These are phyloP conservation scores for Diplolepis rosae DNA, from an alignment of 2,888 invertebrate species.

Conservation along the genomic window DNA sequence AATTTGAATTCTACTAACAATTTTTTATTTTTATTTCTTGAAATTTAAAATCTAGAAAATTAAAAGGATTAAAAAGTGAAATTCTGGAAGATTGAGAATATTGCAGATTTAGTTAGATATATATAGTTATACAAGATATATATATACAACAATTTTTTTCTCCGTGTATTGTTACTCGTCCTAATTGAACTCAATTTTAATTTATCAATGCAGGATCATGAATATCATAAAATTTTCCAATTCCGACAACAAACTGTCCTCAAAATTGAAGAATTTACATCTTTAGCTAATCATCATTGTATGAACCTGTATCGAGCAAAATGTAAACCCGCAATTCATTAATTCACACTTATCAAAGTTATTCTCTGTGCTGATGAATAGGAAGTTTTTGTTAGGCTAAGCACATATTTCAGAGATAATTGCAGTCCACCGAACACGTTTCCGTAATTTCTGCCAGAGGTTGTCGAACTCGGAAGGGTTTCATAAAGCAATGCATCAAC, in stretches of 20 bases:
- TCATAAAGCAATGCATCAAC: neutral
- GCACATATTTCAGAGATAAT: slow-evolving; percentile 17
- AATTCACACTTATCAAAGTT: neutral
- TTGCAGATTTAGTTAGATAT: no score
- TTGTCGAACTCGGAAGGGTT: slow-evolving; percentile 20
- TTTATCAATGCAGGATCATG: neutral
- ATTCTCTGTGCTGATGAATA: slow-evolving; percentile 1
- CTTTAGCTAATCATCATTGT: neutral
- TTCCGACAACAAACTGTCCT: neutral
- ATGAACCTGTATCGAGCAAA: neutral
- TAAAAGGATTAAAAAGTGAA: no score
- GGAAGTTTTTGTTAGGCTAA: slow-evolving; percentile 12
- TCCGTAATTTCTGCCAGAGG: slow-evolving; percentile 3
- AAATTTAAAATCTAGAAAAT: no score
- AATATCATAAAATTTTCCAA: neutral
- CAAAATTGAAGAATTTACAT: neutral
- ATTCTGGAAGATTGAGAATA: no score
- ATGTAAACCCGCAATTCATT: neutral
- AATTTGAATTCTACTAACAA: no score
- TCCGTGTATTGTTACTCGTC: no score
- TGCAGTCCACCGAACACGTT: slow-evolving; percentile 25
- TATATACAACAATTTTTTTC: no score
- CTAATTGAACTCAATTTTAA: no score
- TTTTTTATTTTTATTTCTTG: no score
- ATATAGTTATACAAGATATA: no score